Base-by-base conservation (phyloP, 2,797 vertebrate species). In the Diplodus sargus region DNA sequence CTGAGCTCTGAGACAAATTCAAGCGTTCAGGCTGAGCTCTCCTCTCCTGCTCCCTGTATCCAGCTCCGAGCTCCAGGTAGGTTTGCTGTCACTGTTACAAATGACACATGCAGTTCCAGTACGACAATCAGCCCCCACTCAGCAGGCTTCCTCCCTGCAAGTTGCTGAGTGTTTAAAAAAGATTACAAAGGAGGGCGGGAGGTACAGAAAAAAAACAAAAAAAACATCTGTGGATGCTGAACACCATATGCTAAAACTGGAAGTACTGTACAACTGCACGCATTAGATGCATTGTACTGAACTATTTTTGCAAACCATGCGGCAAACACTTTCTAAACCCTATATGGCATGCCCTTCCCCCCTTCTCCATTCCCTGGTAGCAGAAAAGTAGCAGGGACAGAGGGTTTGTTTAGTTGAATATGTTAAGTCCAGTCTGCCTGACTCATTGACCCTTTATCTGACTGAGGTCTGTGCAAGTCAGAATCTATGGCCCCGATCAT, bases 141-240 rank as follows among this genome's bases (percentile, higher is more conserved):
- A 82, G 86, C 79, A 53, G 22, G 81, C 73, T 42, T 74, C 73
- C 70, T 70, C 52, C 20, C 74, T 53, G 65, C 65, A 87, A 89
- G 75, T 68, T 89, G 87, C 86, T 87, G 87, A 90, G 81, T 81
- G 71, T 83, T 91, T 87, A 84, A 87, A 91, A 39, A 85, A 82
- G 34, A 82, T 70, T 71, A 79, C 69, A 85, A 80, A 82, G 67
- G 43, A 66, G 51, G 51, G 43, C 1, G 53, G 75, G 70, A 34
- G 17, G 70, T 54, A 45, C 34, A 39, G 15, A 71, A 60, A 70
- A 69, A 63, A 72, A 12, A n/a, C n/a, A n/a, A 73, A 72, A 13
- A 71, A 54, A 70, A 69, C 79, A 88, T 86, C 76, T 89, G 79
- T 22, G 49, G 80, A 25, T 0, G 0, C 51, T n/a, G 52, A 61